Base-by-base conservation (phyloP, 2,888 invertebrate genomes). In the Stramonita haemastoma region DNA sequence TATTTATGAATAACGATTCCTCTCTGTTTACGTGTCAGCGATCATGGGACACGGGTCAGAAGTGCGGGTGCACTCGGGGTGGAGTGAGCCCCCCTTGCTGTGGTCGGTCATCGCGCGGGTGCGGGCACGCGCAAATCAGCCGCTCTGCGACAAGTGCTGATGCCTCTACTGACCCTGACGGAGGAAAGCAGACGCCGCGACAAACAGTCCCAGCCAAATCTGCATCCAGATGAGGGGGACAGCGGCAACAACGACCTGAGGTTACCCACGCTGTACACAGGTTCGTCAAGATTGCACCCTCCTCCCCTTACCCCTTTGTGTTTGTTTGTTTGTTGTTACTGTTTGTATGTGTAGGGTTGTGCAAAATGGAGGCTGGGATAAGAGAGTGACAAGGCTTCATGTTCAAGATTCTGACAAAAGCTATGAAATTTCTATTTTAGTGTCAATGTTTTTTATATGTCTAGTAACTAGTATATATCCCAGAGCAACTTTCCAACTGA, bases 61-160 rank as follows among this genome's bases (percentile, higher is more conserved):
- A 19, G 90, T 93, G 11, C 91, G 91, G 34, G 93, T 92, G 84
- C 91, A 93, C 87, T 88, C 90, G 2, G 85, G 86, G 1, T 93
- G 92, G 92, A 88, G 87, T 56, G 93, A 93, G 81, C 92, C 93
- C 8, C 91, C 92, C 1, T 89, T 93, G n/a, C 56, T 93, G 57
- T 93, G 93, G 93, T 90, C 90, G 36, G 66, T 92, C 79, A 89
- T 92, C 19, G 91, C 91, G 93, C 93, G 26, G 57, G 90, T 29
- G 86, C 90, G 11, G 92, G 93, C 70, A 90, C 91, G 22, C 81
- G 92, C 46, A 91, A 92, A 83, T 91, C 92, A 19, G 92, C 93
- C 73, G 92, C 91, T 11, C 89, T 92, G 32, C 89, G 92, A n/a
- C 92, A 91, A 70, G 88, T 93, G 5, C 87, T 93, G 89, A 32